Conservation (phyloP, 2,888 invertebrate genomes). For the Sphaerophoria rueppellii region DNA sequence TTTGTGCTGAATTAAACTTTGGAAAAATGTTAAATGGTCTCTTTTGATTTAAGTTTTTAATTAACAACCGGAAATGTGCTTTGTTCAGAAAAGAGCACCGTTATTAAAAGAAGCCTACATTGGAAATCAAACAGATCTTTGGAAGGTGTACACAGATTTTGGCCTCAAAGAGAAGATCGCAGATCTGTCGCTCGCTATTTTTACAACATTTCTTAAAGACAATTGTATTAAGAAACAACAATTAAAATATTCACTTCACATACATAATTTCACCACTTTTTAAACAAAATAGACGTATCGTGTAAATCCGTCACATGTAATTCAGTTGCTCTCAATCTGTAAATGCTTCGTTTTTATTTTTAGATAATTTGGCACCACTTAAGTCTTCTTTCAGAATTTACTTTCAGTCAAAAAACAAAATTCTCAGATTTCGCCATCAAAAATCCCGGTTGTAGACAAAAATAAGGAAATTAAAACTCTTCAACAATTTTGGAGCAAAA, state of each 20-base stretch:
- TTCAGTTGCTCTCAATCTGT: not conserved
- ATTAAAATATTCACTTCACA: too few species aligned
- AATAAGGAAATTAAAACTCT: not conserved
- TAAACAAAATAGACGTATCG: too few species aligned
- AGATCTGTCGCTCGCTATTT: too few species aligned
- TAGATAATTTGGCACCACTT: not conserved
- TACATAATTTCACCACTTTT: too few species aligned
- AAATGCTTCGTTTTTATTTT: not conserved
- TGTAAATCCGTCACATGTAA: too few species aligned
- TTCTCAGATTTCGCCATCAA: not conserved
- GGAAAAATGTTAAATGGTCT: not conserved
- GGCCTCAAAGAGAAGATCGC: too few species aligned
- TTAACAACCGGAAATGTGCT: not conserved
- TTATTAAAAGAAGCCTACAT: too few species aligned
- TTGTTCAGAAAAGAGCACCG: too few species aligned
- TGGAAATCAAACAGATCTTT: not conserved
- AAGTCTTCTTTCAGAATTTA: not conserved
- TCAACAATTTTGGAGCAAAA: not conserved
- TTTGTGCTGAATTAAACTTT: not conserved
- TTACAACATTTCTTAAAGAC: too few species aligned
- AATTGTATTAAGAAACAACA: too few species aligned
- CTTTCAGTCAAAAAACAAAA: constrained; percentile 8
- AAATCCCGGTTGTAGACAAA: too few species aligned
- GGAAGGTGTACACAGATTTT: not conserved
- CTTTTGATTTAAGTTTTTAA: not conserved